A percentile compares a stretch with the other conserved stretches of the same genome.
phyloP scores from a whole-genome alignment of 2,113 vertebrate species.

The Lethenteron camtschaticum region DNA sequence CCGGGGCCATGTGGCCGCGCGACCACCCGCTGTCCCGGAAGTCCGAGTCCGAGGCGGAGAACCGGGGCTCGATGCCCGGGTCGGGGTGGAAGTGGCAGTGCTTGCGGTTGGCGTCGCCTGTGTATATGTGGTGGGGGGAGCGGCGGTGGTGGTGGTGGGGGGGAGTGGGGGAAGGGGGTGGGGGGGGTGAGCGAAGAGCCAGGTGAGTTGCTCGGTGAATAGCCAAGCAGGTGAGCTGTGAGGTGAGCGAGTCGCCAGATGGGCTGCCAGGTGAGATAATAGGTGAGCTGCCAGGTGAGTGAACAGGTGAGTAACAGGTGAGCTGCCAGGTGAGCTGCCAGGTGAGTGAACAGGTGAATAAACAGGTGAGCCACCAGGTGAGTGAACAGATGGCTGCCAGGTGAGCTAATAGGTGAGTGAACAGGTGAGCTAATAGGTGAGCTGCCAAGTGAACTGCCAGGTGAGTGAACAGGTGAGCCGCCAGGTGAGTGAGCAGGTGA shows the following conservation, averaged over 20 bases:
- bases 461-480: not conserved
- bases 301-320: too few species aligned
- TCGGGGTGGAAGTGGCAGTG: conserved; percentile 46
- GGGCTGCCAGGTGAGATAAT: not conserved
- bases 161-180: not conserved
- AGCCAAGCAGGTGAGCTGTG: not conserved
- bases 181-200: not conserved
- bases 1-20: conserved; percentile 54
- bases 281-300: too few species aligned
- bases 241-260: not conserved
- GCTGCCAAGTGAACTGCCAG: not conserved
- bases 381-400: not conserved
- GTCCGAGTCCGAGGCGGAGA: conserved; percentile 44
- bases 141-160: too few species aligned
- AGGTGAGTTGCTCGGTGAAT: not conserved
- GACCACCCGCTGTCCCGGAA: conserved; percentile 51
- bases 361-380: too few species aligned
- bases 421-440: not conserved
- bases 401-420: not conserved
- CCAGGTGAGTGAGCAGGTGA: not conserved
- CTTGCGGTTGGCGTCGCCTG: conserved; percentile 35
- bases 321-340: not conserved
- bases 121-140: not conserved
- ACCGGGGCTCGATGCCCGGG: conserved; percentile 30
- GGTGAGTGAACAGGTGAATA: not conserved